Evolutionary conservation across 2,797 vertebrate genomes (phyloP), one percentile per base, ranked within the genome.

Genomic region (Microctenopoma steveboyesi): DNA sequence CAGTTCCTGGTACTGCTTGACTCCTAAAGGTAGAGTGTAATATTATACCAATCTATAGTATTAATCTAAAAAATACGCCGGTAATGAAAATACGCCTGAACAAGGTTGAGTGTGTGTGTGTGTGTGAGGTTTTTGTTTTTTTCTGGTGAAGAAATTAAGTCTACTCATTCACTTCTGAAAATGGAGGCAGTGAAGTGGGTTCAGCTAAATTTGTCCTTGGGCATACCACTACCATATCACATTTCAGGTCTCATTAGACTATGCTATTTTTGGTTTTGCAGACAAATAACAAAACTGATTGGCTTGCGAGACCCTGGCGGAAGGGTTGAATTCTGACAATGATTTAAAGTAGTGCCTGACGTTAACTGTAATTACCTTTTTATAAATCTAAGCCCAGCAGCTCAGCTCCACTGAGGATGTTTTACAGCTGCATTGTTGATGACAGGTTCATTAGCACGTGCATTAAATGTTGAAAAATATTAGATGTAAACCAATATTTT

Each of bases 181-280:
- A 84, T 80, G 70, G 79, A 81, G 64, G 64, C 28, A 22, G 52
- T 66, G 69, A 76, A 66, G 84, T 67, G 57, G 53, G 45, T 72
- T 78, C 65, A 45, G 65, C 83, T 90, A 88, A 85, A 76, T 85
- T 75, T 84, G 86, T 71, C 72, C 58, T 27, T 69, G 58, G 37
- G 39, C 70, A 84, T 83, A 65, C 76, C 79, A 46, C 35, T 9
- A 0, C 64, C 37, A 40, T 86, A 89, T 91, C 85, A 65, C 53
- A 65, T 90, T 83, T 84, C 85, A 88, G 45, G 47, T 81, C 76
- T 86, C 62, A 79, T 83, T 83, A 76, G 79, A 79, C 67, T 77
- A 51, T 35, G 61, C 84, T 89, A 90, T 87, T 85, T 91, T 85
- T 75, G 80, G 68, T 84, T 88, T 88, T 86, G 81, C 69, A 77